Evolutionary conservation across 2,888 invertebrate species (phyloP), one percentile per base, ranked within the genome.

Genomic region (Mechanitis messenoides): DNA sequence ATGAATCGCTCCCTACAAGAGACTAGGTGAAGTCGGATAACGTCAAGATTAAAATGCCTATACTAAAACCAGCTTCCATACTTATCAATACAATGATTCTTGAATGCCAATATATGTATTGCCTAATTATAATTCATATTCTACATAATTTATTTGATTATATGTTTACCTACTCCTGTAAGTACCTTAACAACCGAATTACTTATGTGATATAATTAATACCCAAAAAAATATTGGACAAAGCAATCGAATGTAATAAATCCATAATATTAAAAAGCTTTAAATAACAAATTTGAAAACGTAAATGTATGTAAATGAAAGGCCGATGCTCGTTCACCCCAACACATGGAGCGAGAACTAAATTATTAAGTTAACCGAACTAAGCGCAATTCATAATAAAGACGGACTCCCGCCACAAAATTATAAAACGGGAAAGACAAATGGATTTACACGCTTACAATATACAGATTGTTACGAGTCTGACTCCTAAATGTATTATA

Each of bases 401-500:
- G 77, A 76, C 79, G 79, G 74, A 63, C 67, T 38, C 64, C 75
- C 74, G 68, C 65, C 69, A 65, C 70, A 69, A 79, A 85, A 75
- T 73, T 77, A 83, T 80, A 79, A 70, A 71, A 85, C 77, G 83
- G 87, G 85, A 86, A 86, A 88, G 87, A 89, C 87, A 88, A 88
- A 89, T 89, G 87, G 88, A 89, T 88, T 86, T 85, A 85, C 80
- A 83, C 81, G 76, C 79, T 82, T 86, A 84, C 74, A 84, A 81
- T 80, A 77, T 83, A 85, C 83, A 86, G 79, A 81, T 79, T 79
- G 77, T 80, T 72, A 77, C 77, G 84, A 85, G 81, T 82, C 77
- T 77, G 79, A 84, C 85, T 81, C 83, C 75, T 80, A 81, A 77
- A 76, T 79, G 79, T 77, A 74, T 42, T 42, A 42, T 62, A 64